Evolutionary conservation across 2,113 vertebrate species (phyloP).

Genomic region (Rhinichthys klamathensis): DNA sequence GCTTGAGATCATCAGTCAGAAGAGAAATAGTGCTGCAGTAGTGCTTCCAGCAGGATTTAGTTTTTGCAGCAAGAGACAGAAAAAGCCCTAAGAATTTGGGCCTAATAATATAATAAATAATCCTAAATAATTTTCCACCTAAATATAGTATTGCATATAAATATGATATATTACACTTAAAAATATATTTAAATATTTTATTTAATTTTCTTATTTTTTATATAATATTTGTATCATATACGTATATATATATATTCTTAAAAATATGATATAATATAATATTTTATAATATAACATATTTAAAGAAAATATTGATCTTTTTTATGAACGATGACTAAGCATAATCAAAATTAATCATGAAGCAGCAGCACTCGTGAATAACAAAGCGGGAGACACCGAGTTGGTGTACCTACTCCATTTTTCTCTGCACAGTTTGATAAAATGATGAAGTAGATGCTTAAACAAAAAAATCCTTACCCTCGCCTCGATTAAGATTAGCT

Average conservation of each 20-base stretch:
- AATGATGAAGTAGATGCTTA: slow-evolving; percentile 24
- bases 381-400: background rate
- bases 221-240: background rate
- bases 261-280: background rate
- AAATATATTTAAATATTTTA: background rate
- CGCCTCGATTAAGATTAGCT: slow-evolving; percentile 26
- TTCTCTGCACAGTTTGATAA: slow-evolving; percentile 16
- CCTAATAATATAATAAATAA: background rate
- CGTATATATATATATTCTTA: background rate
- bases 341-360: background rate
- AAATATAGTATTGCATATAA: background rate
- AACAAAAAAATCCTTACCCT: slow-evolving; percentile 34
- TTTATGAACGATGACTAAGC: background rate
- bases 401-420: background rate
- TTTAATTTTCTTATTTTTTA: too few relatives aligned
- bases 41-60: background rate
- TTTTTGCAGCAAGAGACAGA: background rate
- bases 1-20: slow-evolving; percentile 16
- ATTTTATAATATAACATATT: background rate
- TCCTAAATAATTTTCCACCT: too few relatives aligned
- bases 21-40: background rate
- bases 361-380: background rate
- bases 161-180: background rate
- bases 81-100: background rate
- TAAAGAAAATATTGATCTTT: background rate